Evolutionary conservation across 2,113 vertebrate genomes (phyloP).

Genomic region (Gavia stellata): DNA sequence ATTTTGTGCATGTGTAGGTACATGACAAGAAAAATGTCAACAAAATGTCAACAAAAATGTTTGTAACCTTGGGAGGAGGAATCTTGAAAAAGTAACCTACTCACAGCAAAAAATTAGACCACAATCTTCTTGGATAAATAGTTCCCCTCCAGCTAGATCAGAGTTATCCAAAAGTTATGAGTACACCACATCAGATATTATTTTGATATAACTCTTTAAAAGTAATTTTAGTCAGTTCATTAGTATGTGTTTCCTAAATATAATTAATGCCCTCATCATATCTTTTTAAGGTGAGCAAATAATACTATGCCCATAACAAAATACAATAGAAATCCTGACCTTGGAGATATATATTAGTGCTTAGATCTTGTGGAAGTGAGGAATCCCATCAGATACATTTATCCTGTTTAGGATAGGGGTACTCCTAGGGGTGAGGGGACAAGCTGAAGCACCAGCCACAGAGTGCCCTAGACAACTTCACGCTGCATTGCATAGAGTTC

Average conservation of each 20-base stretch:
- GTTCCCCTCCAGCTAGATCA: neutral
- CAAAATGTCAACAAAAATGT: neutral
- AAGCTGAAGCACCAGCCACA: neutral
- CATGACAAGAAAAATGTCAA: neutral
- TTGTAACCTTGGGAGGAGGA: neutral
- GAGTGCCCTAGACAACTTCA: neutral
- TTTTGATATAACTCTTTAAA: neutral
- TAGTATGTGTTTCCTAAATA: neutral
- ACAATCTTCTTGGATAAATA: neutral
- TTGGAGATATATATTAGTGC: neutral
- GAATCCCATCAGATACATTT: neutral
- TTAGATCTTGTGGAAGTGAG: neutral
- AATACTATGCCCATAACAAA: neutral
- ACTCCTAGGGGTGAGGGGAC: neutral
- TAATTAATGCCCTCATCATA: neutral
- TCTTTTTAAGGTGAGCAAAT: neutral
- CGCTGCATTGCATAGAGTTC: neutral
- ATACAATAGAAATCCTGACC: neutral
- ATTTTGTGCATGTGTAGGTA: neutral
- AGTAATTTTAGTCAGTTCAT: neutral
- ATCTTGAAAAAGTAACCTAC: neutral
- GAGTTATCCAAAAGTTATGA: neutral
- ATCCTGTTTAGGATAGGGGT: neutral
- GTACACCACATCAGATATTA: neutral
- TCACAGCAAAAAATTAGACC: neutral